phyloP scores from a whole-genome alignment of 1,140 invertebrate genomes.

The Hyphantria cunea region DNA sequence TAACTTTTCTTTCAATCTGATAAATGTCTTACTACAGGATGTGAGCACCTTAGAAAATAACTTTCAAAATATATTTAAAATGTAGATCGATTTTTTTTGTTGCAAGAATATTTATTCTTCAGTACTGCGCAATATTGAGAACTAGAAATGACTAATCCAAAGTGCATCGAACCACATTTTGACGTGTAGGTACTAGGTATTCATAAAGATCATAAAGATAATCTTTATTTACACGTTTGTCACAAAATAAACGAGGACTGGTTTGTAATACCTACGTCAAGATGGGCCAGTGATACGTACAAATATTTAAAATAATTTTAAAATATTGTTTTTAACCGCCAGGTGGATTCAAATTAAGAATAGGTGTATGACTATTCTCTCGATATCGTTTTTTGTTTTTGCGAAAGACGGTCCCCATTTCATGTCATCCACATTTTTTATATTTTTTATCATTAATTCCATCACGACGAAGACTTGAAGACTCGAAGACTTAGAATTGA shows the following conservation, averaged over 20 bases:
- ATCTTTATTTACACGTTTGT: conserved; percentile 30
- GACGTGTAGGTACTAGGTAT: conserved; percentile 32
- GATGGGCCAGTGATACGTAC: conserved; percentile 11
- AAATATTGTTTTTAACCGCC: neutral
- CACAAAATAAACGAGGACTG: conserved; percentile 32
- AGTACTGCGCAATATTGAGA: conserved; percentile 12
- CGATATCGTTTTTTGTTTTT: too few species aligned
- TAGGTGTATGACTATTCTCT: too few species aligned
- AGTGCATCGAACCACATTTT: conserved; percentile 41
- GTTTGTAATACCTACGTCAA: conserved; percentile 26
- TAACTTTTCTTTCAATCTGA: too few species aligned
- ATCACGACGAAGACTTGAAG: too few species aligned
- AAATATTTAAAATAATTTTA: neutral
- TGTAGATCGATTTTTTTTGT: neutral
- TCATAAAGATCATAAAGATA: conserved; percentile 24
- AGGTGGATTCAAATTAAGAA: too few species aligned
- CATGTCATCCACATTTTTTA: too few species aligned
- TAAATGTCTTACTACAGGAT: too few species aligned
- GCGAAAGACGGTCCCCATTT: too few species aligned
- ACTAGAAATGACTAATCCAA: conserved; percentile 34
- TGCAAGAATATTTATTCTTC: neutral
- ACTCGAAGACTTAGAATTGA: too few species aligned
- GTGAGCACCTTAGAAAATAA: neutral
- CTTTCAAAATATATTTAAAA: neutral
- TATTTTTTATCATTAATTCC: too few species aligned